phyloP scores from a whole-genome alignment of 2,113 vertebrate genomes.

The Tauraco erythrolophus region DNA sequence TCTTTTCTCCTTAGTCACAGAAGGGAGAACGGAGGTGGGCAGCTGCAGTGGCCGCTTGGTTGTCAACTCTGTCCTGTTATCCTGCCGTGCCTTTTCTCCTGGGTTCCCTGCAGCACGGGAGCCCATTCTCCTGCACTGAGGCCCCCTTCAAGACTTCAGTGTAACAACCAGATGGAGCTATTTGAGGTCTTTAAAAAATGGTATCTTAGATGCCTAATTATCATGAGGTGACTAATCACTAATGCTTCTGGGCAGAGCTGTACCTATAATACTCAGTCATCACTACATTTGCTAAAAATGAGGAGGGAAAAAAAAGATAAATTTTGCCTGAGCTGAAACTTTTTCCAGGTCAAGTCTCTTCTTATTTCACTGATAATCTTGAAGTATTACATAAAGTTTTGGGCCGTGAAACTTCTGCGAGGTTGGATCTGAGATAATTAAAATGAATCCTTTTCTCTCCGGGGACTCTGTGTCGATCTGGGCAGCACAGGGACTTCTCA shows the following conservation, averaged over 20 bases:
- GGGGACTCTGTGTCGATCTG: rapidly evolving
- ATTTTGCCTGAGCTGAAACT: conserved; percentile 15
- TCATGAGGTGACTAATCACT: not conserved
- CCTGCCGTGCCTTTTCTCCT: not conserved
- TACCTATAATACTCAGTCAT: not conserved
- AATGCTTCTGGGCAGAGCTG: conserved; percentile 35
- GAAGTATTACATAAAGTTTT: conserved; percentile 24
- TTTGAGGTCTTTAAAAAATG: not conserved
- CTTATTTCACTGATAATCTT: conserved; percentile 41
- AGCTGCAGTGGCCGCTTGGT: rapidly evolving
- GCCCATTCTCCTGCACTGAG: not conserved
- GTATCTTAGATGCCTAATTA: conserved; percentile 10
- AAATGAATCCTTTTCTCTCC: not conserved
- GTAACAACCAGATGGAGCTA: not conserved
- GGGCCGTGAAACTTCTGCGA: not conserved
- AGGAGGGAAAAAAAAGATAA: not conserved
- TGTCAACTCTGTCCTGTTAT: not conserved
- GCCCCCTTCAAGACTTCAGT: not conserved
- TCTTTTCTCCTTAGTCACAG: not conserved
- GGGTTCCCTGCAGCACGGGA: not conserved
- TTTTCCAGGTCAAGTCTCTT: conserved; percentile 59
- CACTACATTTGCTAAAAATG: not conserved
- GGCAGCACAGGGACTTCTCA: not conserved
- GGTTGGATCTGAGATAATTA: not conserved
- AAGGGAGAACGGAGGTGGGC: not conserved